A percentile compares a stretch with the other conserved stretches of the same genome.
These are phyloP conservation scores for Coecobrya sp. DNA, from an alignment of 2,888 invertebrate genomes.

Conservation along the genomic window DNA sequence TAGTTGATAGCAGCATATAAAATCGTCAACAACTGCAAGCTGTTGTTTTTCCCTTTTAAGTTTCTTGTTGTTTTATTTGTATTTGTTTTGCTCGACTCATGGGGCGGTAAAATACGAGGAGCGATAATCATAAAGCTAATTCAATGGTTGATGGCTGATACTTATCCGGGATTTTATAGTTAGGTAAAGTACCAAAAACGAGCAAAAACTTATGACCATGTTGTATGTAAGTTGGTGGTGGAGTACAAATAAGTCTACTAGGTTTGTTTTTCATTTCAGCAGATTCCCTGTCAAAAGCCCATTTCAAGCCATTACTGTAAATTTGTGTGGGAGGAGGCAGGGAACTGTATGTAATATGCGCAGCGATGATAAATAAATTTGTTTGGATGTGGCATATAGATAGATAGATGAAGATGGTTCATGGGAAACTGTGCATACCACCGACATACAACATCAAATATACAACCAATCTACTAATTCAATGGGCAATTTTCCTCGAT, in stretches of 20 bases:
- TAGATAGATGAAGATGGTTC: conserved; percentile 38
- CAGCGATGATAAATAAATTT: not conserved
- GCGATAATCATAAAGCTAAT: conserved; percentile 82
- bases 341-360: no score
- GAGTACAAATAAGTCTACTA: conserved; percentile 57
- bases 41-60: conserved; percentile 62
- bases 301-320: conserved; percentile 41
- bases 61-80: conserved; percentile 55
- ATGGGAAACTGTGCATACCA: conserved; percentile 25
- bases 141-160: conserved; percentile 77
- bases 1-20: conserved; percentile 31
- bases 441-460: not conserved
- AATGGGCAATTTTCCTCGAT: not conserved
- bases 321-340: conserved; percentile 19
- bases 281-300: conserved; percentile 64
- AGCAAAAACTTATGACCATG: conserved; percentile 53
- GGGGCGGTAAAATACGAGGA: conserved; percentile 62
- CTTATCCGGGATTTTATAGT: conserved; percentile 72
- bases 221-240: not conserved
- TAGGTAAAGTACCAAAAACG: conserved; percentile 72
- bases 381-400: conserved; percentile 11
- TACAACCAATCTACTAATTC: not conserved
- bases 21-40: conserved; percentile 67
- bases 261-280: not conserved
- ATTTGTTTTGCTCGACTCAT: no score